Percentiles rank a stretch among this genome's conserved stretches.
phyloP scores from a whole-genome alignment of 2,113 vertebrate species.

The Phrynocephalus versicolor region DNA sequence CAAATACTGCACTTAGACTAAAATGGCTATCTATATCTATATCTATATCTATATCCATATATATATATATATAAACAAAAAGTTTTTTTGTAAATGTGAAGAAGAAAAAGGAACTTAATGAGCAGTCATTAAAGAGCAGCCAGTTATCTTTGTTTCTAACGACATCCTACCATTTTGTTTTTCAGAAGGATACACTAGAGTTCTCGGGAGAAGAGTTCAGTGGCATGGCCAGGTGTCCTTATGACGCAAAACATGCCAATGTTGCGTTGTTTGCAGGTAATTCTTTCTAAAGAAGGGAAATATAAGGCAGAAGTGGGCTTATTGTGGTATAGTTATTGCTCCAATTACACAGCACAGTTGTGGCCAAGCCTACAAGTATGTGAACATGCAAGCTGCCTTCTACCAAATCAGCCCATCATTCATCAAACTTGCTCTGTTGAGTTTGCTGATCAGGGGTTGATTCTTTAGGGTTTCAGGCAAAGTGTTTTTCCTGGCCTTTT shows the following conservation, averaged over 20 bases:
- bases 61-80: no score
- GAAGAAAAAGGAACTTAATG: neutral
- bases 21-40: no score
- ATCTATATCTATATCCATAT: no score
- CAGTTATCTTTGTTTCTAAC: conserved; percentile 48
- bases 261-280: conserved; percentile 95
- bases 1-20: no score
- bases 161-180: conserved; percentile 39
- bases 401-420: neutral
- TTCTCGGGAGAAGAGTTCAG: conserved; percentile 93
- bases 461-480: neutral
- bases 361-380: neutral
- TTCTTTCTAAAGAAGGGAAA: neutral
- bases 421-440: neutral
- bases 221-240: conserved; percentile 97
- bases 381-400: neutral
- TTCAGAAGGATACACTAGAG: conserved; percentile 92
- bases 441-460: neutral
- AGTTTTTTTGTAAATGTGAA: neutral
- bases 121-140: neutral
- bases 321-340: no score
- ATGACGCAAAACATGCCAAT: conserved; percentile 97
- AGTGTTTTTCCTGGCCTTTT: neutral
- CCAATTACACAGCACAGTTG: no score
- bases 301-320: neutral